Percentiles rank a stretch among this genome's conserved stretches.
Evolutionary conservation across 1,140 invertebrate genomes (phyloP).

Genomic region (Orius laevigatus): DNA sequence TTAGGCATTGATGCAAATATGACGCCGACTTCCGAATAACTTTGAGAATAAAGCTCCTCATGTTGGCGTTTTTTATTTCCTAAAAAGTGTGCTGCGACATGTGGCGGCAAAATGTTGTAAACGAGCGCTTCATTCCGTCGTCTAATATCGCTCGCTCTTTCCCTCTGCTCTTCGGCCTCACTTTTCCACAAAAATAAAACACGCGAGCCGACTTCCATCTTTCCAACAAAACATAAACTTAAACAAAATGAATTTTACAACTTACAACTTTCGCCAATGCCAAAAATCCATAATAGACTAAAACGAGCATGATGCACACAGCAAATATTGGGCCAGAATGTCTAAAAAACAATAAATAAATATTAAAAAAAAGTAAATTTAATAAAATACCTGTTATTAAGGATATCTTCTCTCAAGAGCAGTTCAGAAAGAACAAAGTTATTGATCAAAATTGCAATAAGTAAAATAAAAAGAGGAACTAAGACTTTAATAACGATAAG

Average conservation of each 20-base stretch:
- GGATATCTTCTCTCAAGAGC: slow-evolving; percentile 38
- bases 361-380: background rate
- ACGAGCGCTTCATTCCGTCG: slow-evolving; percentile 77
- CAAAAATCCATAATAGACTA: too few relatives aligned
- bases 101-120: slow-evolving; percentile 71
- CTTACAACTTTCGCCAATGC: background rate
- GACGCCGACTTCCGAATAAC: slow-evolving; percentile 81
- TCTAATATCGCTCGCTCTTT: slow-evolving; percentile 70
- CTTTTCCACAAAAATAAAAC: slow-evolving; percentile 57
- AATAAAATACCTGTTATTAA: slow-evolving; percentile 25
- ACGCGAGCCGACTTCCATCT: slow-evolving; percentile 63
- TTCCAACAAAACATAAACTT: slow-evolving; percentile 11
- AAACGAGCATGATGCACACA: too few relatives aligned
- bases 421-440: slow-evolving; percentile 35
- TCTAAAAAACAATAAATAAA: background rate
- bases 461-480: slow-evolving; percentile 41
- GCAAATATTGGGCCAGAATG: background rate
- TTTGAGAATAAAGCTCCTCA: slow-evolving; percentile 83
- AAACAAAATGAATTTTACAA: background rate
- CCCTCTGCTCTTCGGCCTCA: slow-evolving; percentile 61
- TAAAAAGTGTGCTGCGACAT: slow-evolving; percentile 82
- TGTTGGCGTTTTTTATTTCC: slow-evolving; percentile 60
- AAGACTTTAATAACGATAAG: slow-evolving; percentile 38
- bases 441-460: slow-evolving; percentile 44
- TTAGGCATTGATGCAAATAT: slow-evolving; percentile 91